Conservation (phyloP, 2,888 invertebrate species). For the Erebia palarica region DNA sequence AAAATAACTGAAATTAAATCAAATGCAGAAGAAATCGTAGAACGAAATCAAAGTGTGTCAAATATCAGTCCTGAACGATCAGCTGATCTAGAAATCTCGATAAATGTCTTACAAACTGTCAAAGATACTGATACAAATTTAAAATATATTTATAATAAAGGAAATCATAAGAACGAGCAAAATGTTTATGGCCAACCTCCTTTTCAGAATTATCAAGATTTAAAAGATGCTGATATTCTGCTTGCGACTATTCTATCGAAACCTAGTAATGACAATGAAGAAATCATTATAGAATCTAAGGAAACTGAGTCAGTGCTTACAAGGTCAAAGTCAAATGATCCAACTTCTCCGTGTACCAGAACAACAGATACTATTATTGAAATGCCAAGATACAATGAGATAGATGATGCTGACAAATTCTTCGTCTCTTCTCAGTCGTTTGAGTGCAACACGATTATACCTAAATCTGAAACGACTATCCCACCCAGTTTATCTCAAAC, state of each 20-base stretch:
- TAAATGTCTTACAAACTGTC: neutral
- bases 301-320: neutral
- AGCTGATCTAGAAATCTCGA: neutral
- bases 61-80: neutral
- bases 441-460: slow-evolving; percentile 8
- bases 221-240: slow-evolving; percentile 46
- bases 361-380: slow-evolving; percentile 25
- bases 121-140: neutral
- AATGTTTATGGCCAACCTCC: slow-evolving; percentile 12
- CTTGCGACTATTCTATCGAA: slow-evolving; percentile 33
- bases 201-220: slow-evolving; percentile 42
- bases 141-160: neutral
- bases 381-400: slow-evolving; percentile 35
- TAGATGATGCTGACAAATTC: slow-evolving; percentile 41
- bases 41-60: neutral
- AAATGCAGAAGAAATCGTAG: neutral
- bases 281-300: neutral
- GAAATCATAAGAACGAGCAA: slow-evolving; percentile 10
- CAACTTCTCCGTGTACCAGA: neutral
- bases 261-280: neutral
- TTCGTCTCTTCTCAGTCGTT: slow-evolving; percentile 42
- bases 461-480: neutral
- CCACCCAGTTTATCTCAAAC: neutral
- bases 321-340: neutral
- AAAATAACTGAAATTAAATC: neutral